A percentile compares a stretch with the other conserved stretches of the same genome.
phyloP scores from a whole-genome alignment of 64 coral and sea anemone species.

The Dendrophyllia cribrosa region DNA sequence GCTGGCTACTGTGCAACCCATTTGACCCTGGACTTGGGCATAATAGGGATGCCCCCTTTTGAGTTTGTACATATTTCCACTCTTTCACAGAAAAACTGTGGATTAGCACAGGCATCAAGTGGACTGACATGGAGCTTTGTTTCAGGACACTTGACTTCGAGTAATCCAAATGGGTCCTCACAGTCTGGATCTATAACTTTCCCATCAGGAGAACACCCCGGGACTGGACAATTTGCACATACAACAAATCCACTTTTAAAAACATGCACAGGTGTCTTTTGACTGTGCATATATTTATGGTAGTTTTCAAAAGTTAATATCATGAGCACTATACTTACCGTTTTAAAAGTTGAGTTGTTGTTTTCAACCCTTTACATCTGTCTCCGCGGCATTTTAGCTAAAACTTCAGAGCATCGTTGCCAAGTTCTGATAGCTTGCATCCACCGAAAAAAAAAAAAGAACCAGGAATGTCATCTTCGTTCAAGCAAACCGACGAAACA shows the following conservation, averaged over 20 bases:
- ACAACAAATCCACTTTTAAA: constrained; percentile 56
- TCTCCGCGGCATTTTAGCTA: constrained; percentile 38
- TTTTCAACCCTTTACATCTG: constrained; percentile 37
- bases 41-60: no score
- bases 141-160: no score
- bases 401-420: constrained; percentile 27
- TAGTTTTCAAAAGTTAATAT: no score
- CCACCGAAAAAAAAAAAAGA: constrained; percentile 3
- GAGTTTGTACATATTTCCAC: no score
- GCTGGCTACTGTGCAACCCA: no score
- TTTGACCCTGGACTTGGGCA: no score
- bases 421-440: constrained; percentile 12
- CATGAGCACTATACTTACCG: no score
- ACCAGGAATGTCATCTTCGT: constrained; percentile 22
- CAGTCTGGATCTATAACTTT: no score
- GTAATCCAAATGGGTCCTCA: no score
- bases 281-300: constrained; percentile 36
- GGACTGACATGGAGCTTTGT: no score
- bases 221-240: constrained; percentile 1
- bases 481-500: constrained; percentile 1
- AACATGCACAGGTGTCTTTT: constrained; percentile 50
- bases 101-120: no score
- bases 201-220: background rate
- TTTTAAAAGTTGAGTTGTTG: constrained; percentile 44
- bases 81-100: no score